phyloP scores from a whole-genome alignment of 1,140 invertebrate species.

The Ostrea denselamellosa region DNA sequence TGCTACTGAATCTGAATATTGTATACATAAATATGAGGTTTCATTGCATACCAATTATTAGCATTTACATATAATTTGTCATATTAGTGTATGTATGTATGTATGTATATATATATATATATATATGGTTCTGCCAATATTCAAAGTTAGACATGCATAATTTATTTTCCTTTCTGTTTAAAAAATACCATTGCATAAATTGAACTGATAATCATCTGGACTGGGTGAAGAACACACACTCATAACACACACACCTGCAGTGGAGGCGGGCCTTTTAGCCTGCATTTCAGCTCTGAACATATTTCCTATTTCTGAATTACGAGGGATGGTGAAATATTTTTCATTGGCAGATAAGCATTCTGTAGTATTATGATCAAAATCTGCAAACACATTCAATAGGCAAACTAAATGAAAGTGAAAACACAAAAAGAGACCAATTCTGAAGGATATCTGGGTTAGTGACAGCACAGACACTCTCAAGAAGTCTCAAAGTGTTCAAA shows the following conservation, averaged over 20 bases:
- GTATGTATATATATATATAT: conserved; percentile 11
- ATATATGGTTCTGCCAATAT: neutral
- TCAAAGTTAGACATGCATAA: neutral
- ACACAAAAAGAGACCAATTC: conserved; percentile 14
- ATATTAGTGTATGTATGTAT: neutral
- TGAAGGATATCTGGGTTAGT: neutral
- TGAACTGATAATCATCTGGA: neutral
- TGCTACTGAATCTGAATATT: neutral
- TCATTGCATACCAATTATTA: neutral
- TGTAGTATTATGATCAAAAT: conserved; percentile 66
- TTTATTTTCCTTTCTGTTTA: neutral
- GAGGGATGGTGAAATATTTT: conserved; percentile 82
- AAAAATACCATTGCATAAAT: neutral
- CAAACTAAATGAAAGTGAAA: conserved; percentile 37
- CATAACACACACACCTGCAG: conserved; percentile 78
- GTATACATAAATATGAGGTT: neutral
- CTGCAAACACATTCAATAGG: conserved; percentile 65
- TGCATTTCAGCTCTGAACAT: conserved; percentile 68
- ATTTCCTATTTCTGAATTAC: conserved; percentile 81
- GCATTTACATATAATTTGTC: neutral
- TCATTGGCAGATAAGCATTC: conserved; percentile 74
- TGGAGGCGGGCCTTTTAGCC: conserved; percentile 81
- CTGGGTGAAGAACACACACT: neutral
- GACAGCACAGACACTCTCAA: neutral
- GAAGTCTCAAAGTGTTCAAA: neutral